Base-by-base conservation (phyloP, 2,113 vertebrate species). In the Mobula hypostoma region DNA sequence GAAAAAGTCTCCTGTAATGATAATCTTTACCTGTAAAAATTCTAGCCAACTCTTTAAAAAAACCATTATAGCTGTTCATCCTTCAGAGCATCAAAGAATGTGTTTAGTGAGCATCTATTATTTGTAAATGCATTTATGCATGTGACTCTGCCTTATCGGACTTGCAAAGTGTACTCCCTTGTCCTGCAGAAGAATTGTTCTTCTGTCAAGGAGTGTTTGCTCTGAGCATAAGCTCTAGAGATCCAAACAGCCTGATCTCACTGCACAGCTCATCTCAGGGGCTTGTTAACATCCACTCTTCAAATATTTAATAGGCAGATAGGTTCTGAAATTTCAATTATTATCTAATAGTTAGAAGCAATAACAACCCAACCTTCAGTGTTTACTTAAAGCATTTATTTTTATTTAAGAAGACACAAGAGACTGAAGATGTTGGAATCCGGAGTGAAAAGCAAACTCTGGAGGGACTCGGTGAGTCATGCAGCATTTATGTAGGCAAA, bases 291-390 rank as follows among this genome's bases (percentile, higher is more conserved):
- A 40, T 85, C 40, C 36, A 56, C 14, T 12, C 14, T 24, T 40
- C 21, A 85, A 85, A 85, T 85, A 85, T 85, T 48, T 85, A 58
- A 85, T 56, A 58, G 36, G n/a, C 79, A 79, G 78, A 80, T 40
- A 36, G 78, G 11, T n/a, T 80, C 79, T 27, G 19, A 40, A 19
- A 56, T 17, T 24, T 85, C 3, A 27, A 21, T 56, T 79, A 32
- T 15, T 79, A 36, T 79, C 32, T n/a, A 15, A 5, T 79, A 79
- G n/a, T 36, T 36, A 36, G 77, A 79, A 79, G 27, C n/a, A 79
- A 17, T 79, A 36, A 79, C 11, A 36, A 2, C 0, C 8, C 11
- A 79, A 79, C 32, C n/a, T 15, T 36, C 15, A 36, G 9, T 3
- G 12, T 36, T 14, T 36, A 12, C 32, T 79, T 36, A 32, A 79